Base-by-base conservation (phyloP, 2,113 vertebrate genomes). In the Caracal caracal region DNA sequence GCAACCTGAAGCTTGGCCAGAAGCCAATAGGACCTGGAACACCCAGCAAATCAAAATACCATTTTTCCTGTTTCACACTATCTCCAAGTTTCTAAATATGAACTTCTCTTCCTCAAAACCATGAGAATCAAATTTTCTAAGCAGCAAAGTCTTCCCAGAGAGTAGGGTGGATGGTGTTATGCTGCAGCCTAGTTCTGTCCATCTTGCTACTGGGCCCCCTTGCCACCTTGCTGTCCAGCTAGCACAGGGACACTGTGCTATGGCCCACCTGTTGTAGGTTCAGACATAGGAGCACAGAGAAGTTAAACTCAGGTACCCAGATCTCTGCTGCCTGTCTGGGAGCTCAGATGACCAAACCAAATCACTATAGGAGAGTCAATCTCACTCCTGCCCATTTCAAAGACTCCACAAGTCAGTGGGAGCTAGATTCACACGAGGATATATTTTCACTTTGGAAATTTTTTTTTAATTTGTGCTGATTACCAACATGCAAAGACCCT, bases 1-100 rank as follows among this genome's bases (percentile, higher is more conserved):
- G 79, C 53, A 59, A 71, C 33, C 71, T 65, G 6, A 87, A 80
- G 70, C 35, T 53, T 93, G 95, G 75, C 61, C 66, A 19, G 16
- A 59, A 79, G 91, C 78, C 97, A 88, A 1, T 28, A 88, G 73
- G 43, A 79, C 61, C 75, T 79, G 49, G 53, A 79, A 19, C 5
- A n/a, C 37, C 10, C 65, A 75, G 37, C 40, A 75, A 70, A 88
- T 75, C 47, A 75, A 89, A 61, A 97, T 65, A 93, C 22, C 47
- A 70, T 47, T 93, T 97, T 82, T 24, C 75, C 79, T 93, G 40
- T 19, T 96, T 95, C 82, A 86, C 11, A 63, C 4, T 88, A 76
- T 96, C 59, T 81, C 88, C 33, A 78, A 22, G 53, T 94, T 90
- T 96, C 71, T 91, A 85, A 93, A 70, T 88, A 82, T 61, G n/a